Evolutionary conservation across 2,113 vertebrate species (phyloP), one percentile per base, ranked within the genome.

Genomic region (Oreotragus oreotragus): DNA sequence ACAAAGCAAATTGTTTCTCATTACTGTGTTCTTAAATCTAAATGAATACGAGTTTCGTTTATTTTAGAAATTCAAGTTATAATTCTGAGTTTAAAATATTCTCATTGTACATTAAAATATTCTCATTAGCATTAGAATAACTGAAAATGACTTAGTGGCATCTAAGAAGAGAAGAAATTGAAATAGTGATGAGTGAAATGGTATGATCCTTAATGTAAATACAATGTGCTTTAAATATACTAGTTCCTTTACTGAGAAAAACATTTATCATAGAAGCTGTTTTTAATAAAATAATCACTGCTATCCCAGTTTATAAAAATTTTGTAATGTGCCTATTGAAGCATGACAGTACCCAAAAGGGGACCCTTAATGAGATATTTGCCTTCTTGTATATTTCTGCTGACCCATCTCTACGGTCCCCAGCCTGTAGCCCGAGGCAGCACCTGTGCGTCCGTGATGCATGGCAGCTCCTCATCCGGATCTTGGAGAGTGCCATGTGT

Each of bases 81-180:
- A 94, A 47, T 94, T 93, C 80, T 94, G n/a, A 95, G 33, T 79
- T 94, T 93, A 58, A 97, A 93, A 84, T 90, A 91, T 39, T 96
- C 57, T 93, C 84, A 64, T 19, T 83, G 66, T 27, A 84, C 3
- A 33, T 97, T 93, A 84, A 55, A 95, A 92, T 73, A 86, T 57
- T 95, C 21, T 85, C 12, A 79, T 91, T 96, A 64, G n/a, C 60
- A 83, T 92, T 91, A 96, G 39, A 84, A 88, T 90, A 96, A 70
- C 81, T 81, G 47, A 80, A 96, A 95, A 79, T 94, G 58, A 64
- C 15, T 88, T 91, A 80, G 36, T 73, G 53, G 9, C 58, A 84
- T 92, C 58, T 84, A 43, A 77, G 30, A 95, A 70, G 80, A 94
- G 57, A 92, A 91, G 15, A 94, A 70, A 47, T 62, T 64, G 58